phyloP scores from a whole-genome alignment of 2,797 vertebrate species.

The Cossypha heuglini region DNA sequence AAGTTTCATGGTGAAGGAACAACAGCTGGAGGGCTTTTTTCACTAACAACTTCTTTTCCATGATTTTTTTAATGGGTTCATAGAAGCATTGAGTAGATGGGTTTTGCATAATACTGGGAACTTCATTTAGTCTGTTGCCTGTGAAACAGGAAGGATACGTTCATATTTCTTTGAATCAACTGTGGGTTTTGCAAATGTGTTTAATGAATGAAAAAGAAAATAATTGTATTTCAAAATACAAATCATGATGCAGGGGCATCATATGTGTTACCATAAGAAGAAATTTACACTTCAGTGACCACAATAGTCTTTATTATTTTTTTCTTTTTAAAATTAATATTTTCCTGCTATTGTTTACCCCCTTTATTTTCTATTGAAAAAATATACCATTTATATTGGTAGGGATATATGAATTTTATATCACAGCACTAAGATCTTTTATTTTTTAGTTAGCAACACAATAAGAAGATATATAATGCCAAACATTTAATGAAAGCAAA shows the following conservation, averaged over 20 bases:
- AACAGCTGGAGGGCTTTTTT: neutral
- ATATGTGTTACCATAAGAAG: neutral
- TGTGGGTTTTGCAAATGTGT: neutral
- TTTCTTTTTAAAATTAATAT: neutral
- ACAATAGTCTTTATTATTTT: neutral
- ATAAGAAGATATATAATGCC: slow-evolving; percentile 37
- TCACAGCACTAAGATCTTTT: neutral
- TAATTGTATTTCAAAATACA: neutral
- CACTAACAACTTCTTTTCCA: neutral
- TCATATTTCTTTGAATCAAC: neutral
- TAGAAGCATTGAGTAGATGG: neutral
- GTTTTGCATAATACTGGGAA: neutral
- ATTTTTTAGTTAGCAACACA: slow-evolving; percentile 10
- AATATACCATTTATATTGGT: neutral
- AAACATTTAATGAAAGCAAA: slow-evolving; percentile 72
- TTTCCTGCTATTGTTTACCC: neutral
- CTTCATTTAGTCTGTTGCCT: neutral
- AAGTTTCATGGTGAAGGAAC: neutral
- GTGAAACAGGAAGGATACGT: neutral
- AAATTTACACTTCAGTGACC: neutral
- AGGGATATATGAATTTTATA: slow-evolving; percentile 26
- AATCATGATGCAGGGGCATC: neutral
- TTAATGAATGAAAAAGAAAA: neutral
- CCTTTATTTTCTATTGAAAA: neutral
- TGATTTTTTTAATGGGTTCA: neutral